Percentiles rank a stretch among this genome's conserved stretches.
Conservation (phyloP, 2,113 vertebrate species). For the Cnemophilus loriae region DNA sequence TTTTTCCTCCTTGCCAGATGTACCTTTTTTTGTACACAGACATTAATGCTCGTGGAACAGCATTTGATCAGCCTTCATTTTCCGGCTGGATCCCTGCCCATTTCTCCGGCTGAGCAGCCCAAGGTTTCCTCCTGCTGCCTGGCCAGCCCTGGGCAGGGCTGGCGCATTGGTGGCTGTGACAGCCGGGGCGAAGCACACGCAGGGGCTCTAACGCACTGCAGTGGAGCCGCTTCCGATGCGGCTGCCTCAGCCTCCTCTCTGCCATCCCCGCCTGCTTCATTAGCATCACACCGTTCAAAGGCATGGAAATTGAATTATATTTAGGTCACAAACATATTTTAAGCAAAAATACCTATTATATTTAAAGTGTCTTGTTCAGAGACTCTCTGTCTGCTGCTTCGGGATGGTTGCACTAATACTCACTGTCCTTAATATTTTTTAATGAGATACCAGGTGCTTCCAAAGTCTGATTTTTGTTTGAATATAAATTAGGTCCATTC, state of each 20-base stretch:
- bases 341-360: conserved; percentile 58
- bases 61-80: background rate
- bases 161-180: background rate
- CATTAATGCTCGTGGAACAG: background rate
- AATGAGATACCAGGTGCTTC: background rate
- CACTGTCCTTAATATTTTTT: background rate
- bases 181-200: background rate
- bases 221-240: background rate
- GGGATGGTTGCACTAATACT: background rate
- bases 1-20: background rate
- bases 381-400: background rate
- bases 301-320: conserved; percentile 69
- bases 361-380: conserved; percentile 60
- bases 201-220: background rate
- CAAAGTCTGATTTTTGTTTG: background rate
- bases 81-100: background rate
- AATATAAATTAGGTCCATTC: background rate
- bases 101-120: background rate
- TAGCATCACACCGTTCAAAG: conserved; percentile 62
- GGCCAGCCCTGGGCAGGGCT: background rate
- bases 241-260: conserved; percentile 59
- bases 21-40: background rate
- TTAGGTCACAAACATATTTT: conserved; percentile 66
- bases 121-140: background rate
- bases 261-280: conserved; percentile 53